Conservation (phyloP, 1,140 invertebrate species). For the Bombus terrestris region DNA sequence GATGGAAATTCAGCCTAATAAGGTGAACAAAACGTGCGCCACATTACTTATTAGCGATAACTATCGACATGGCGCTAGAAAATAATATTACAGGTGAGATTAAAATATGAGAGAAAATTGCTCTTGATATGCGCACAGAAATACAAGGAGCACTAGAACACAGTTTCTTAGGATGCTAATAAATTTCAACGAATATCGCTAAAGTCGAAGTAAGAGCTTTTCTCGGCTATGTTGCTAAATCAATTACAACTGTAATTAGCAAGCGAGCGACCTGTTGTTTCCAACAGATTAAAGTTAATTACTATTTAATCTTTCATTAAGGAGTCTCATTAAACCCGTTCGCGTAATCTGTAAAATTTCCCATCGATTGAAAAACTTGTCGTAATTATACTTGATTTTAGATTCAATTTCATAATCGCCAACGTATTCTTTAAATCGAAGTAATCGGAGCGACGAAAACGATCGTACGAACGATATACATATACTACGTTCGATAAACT, state of each 20-base stretch:
- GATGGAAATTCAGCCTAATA: constrained; percentile 42
- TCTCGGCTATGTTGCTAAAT: too few species aligned
- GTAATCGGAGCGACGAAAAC: not conserved
- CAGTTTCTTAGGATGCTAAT: not conserved
- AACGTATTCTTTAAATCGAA: not conserved
- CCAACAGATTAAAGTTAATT: not conserved
- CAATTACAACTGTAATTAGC: not conserved
- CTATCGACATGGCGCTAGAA: not conserved
- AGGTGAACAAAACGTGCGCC: constrained; percentile 30
- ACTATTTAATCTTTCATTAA: not conserved
- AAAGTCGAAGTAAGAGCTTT: too few species aligned
- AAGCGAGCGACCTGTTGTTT: too few species aligned
- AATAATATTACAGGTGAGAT: not conserved
- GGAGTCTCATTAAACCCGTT: not conserved
- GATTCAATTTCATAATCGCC: not conserved
- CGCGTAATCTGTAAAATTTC: not conserved
- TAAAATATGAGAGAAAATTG: not conserved
- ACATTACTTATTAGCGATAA: constrained; percentile 31
- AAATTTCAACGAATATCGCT: not conserved
- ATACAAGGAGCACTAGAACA: not conserved
- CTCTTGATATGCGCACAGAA: too few species aligned
- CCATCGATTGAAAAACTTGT: not conserved
- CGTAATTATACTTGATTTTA: too few species aligned
- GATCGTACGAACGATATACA: not conserved
- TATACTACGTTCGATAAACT: not conserved